These are phyloP conservation scores for Discoglossus pictus DNA, from an alignment of 2,797 vertebrate species.

Conservation along the genomic window DNA sequence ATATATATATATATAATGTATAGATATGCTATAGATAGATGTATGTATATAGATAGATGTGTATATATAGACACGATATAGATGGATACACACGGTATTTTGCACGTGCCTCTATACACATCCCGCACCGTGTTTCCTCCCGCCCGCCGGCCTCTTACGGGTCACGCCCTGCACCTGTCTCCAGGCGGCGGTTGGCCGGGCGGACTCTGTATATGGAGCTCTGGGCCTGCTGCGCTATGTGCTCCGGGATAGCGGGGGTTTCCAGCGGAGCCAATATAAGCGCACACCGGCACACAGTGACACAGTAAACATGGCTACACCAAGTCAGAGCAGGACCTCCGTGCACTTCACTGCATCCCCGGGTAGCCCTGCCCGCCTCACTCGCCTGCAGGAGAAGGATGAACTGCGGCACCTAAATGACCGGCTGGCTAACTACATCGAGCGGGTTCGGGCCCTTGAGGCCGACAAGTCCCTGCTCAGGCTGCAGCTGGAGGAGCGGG, in stretches of 20 bases:
- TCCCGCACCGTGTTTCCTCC: no score
- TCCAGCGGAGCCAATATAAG: conserved; percentile 22
- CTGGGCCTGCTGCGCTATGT: neutral
- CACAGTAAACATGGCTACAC: conserved; percentile 20
- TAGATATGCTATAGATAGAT: no score
- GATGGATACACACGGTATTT: no score
- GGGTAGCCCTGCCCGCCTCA: conserved; percentile 62
- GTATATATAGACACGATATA: no score
- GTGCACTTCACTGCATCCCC: conserved; percentile 20
- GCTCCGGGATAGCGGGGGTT: neutral
- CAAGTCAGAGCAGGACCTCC: conserved; percentile 2
- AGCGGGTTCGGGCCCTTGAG: conserved; percentile 72
- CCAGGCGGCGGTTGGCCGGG: neutral
- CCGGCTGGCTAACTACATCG: conserved; percentile 78
- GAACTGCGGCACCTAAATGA: conserved; percentile 78
- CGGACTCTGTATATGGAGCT: neutral
- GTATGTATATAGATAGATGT: no score
- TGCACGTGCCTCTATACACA: no score
- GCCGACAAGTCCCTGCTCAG: conserved; percentile 67
- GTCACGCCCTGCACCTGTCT: neutral
- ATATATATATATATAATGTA: no score
- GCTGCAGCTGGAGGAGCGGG: conserved; percentile 59
- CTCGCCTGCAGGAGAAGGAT: conserved; percentile 76
- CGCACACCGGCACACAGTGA: conserved; percentile 1
- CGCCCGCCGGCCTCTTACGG: no score